Conservation (phyloP, 2,113 vertebrate genomes). For the Tursiops truncatus region DNA sequence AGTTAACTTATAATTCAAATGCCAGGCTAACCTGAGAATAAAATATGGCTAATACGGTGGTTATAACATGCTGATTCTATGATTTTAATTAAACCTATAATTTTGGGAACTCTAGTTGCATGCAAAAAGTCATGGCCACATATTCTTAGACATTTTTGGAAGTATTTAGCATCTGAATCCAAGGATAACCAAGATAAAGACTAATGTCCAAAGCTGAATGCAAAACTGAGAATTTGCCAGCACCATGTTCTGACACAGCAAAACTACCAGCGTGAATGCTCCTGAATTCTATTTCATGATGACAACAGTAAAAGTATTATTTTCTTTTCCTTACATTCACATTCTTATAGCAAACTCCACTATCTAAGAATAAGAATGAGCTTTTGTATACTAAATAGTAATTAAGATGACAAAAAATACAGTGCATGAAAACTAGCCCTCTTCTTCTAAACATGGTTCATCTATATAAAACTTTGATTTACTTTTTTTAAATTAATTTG, state of each 20-base stretch:
- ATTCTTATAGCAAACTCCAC: neutral
- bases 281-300: neutral
- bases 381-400: neutral
- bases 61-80: neutral
- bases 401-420: neutral
- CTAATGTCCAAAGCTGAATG: neutral
- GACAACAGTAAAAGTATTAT: neutral
- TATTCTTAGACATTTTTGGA: neutral
- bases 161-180: neutral
- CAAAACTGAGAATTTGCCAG: neutral
- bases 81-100: neutral
- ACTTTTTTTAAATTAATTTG: neutral
- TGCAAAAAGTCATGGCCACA: neutral
- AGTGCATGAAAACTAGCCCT: neutral
- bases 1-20: neutral
- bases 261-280: neutral
- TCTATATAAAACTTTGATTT: neutral
- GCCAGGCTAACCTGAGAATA: neutral
- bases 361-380: neutral
- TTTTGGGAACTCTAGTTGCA: neutral
- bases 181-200: neutral
- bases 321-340: neutral
- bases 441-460: neutral
- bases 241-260: neutral
- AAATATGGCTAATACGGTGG: neutral